phyloP scores from a whole-genome alignment of 1,140 invertebrate species.

The Colletes gigas region DNA sequence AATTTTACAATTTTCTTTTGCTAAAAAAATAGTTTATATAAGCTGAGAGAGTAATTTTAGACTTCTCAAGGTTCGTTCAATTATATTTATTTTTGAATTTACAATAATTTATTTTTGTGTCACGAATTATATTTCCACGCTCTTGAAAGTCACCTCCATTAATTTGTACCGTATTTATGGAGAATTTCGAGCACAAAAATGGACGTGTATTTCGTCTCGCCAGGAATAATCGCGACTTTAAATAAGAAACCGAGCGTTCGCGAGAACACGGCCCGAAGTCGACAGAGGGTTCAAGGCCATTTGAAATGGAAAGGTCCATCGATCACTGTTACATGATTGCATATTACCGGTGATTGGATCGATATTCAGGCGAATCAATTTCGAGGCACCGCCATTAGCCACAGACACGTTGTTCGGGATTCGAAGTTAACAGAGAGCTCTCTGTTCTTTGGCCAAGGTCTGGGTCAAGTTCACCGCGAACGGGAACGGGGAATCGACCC shows the following conservation, averaged over 20 bases:
- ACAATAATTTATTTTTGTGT: too few relatives aligned
- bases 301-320: conserved; percentile 57
- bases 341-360: conserved; percentile 51
- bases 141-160: too few relatives aligned
- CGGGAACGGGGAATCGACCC: conserved; percentile 32
- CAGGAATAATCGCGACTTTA: background rate
- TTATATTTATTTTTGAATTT: too few relatives aligned
- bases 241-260: background rate
- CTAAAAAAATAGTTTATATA: too few relatives aligned
- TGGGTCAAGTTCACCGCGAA: conserved; percentile 27
- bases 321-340: conserved; percentile 56
- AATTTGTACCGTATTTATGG: too few relatives aligned
- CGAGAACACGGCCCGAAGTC: conserved; percentile 2
- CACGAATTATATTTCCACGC: too few relatives aligned
- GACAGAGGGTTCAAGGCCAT: conserved; percentile 47
- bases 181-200: too few relatives aligned
- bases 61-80: too few relatives aligned
- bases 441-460: conserved; percentile 23
- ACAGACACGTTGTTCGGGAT: background rate
- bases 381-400: conserved; percentile 10
- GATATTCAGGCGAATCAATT: conserved; percentile 50
- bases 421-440: conserved; percentile 1
- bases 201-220: too few relatives aligned
- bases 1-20: too few relatives aligned
- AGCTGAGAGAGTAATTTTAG: too few relatives aligned